phyloP scores from a whole-genome alignment of 2,113 vertebrate genomes.

The Oxyruncus cristatus region DNA sequence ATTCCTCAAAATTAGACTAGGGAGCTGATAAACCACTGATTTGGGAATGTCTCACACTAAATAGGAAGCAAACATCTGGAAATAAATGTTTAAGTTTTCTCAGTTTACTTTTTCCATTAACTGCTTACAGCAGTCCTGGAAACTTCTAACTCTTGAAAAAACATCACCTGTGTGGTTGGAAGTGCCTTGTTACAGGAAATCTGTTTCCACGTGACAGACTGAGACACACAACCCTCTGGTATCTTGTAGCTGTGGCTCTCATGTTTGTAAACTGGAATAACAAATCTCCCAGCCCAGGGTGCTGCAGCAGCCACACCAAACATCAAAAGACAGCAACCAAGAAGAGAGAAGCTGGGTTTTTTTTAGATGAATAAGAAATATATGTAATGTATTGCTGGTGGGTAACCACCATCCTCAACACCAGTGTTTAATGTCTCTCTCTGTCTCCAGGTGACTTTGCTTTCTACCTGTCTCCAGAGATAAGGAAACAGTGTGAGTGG shows the following conservation, averaged over 20 bases:
- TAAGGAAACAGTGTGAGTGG: slow-evolving; percentile 85
- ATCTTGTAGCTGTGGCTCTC: neutral
- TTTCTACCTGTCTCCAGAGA: slow-evolving; percentile 86
- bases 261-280: neutral
- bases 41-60: neutral
- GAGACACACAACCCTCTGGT: neutral
- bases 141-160: neutral
- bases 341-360: neutral
- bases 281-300: neutral
- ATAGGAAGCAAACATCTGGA: neutral
- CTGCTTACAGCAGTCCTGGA: neutral
- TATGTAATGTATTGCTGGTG: neutral
- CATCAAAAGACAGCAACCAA: neutral
- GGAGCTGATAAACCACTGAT: neutral
- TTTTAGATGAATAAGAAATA: neutral
- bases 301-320: neutral
- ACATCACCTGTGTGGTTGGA: neutral
- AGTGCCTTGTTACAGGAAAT: neutral
- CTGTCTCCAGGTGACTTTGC: slow-evolving; percentile 84
- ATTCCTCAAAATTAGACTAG: neutral
- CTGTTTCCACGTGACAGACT: neutral
- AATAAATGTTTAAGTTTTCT: slow-evolving; percentile 16
- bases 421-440: neutral
- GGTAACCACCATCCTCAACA: neutral
- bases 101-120: neutral